These are phyloP conservation scores for Phoxinus phoxinus DNA, from an alignment of 2,113 vertebrate genomes.

Conservation along the genomic window DNA sequence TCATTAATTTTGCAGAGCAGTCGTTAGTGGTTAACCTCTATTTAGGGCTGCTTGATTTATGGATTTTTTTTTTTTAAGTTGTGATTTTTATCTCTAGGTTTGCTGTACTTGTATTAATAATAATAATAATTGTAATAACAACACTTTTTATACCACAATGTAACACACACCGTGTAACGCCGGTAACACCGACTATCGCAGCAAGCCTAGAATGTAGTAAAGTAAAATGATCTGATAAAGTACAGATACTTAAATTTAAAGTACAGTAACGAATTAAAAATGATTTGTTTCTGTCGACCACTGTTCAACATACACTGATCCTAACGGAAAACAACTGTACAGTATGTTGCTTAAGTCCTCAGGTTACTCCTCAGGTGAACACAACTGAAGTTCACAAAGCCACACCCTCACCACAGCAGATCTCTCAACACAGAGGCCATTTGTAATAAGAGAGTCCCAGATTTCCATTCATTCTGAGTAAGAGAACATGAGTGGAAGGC, in stretches of 20 bases:
- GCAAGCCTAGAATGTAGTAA: too few relatives aligned
- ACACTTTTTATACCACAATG: too few relatives aligned
- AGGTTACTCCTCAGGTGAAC: background rate
- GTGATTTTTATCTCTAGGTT: too few relatives aligned
- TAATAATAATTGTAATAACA: too few relatives aligned
- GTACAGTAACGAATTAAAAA: too few relatives aligned
- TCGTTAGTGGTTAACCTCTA: background rate
- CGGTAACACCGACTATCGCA: too few relatives aligned
- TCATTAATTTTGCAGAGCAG: background rate
- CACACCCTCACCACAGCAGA: slow-evolving; percentile 11
- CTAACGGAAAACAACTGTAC: background rate
- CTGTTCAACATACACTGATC: background rate
- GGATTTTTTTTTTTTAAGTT: too few relatives aligned
- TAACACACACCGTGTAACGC: too few relatives aligned
- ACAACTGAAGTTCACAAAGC: background rate
- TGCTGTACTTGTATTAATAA: too few relatives aligned
- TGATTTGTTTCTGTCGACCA: too few relatives aligned
- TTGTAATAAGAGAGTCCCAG: slow-evolving; percentile 9
- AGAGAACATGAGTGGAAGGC: background rate
- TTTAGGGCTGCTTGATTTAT: background rate
- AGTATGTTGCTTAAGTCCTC: background rate
- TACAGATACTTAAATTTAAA: too few relatives aligned
- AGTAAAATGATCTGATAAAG: too few relatives aligned
- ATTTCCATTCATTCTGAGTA: background rate
- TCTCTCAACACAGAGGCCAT: background rate